Conservation (phyloP, 2,113 vertebrate species). For the Oreochromis spilurus region DNA sequence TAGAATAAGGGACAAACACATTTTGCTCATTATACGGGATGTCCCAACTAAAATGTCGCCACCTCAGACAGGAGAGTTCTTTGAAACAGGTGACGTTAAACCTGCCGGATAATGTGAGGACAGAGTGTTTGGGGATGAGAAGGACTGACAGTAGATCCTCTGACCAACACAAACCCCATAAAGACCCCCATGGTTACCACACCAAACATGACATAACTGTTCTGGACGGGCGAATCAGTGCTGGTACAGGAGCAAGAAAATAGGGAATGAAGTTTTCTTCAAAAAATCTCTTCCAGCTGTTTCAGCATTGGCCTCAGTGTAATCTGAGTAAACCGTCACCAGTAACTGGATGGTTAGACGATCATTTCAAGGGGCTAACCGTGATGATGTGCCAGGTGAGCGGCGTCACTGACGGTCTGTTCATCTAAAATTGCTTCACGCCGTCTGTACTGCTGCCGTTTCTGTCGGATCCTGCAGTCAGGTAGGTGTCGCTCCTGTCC, state of each 20-base stretch:
- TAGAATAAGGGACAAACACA: background rate
- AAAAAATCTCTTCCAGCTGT: background rate
- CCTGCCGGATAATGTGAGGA: background rate
- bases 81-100: background rate
- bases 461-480: background rate
- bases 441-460: background rate
- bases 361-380: background rate
- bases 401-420: fast-evolving
- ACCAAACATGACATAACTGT: background rate
- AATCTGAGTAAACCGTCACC: background rate
- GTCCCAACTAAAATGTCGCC: background rate
- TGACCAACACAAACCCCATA: background rate
- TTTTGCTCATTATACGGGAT: background rate
- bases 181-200: background rate
- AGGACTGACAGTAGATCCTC: background rate
- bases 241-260: background rate
- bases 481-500: background rate
- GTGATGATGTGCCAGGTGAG: background rate
- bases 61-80: background rate
- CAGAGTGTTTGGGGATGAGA: background rate
- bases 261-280: background rate
- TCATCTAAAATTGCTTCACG: background rate
- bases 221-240: background rate
- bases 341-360: fast-evolving
- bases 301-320: background rate